Base-by-base conservation (phyloP, 2,113 vertebrate genomes). In the Paramisgurnus dabryanus region DNA sequence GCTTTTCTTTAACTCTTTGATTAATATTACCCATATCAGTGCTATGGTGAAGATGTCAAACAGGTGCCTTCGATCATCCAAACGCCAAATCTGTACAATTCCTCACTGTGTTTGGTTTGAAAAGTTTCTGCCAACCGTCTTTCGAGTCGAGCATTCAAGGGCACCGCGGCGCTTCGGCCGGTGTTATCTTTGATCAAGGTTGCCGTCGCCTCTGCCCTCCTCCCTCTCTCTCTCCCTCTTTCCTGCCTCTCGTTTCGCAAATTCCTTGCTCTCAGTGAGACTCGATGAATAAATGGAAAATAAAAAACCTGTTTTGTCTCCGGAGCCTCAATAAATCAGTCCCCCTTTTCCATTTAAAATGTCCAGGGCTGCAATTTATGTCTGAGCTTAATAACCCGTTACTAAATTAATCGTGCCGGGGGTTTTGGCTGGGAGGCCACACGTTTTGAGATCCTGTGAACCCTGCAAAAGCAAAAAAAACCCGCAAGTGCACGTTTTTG, bases 281-380 rank as follows among this genome's bases (percentile, higher is more conserved):
- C 91, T 91, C 92, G 93, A 94, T 93, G 92, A 94, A 94, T 94
- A 93, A 94, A 92, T 94, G 94, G 95, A 94, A 95, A 95, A 95
- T 91, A 91, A 90, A 94, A 94, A 94, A 57, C 89, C 94, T 89
- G 91, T 92, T 79, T 7, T 93, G 93, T 95, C 95, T 96, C 92
- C 92, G 92, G 79, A 80, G 85, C 86, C 85, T 92, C 92, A 91
- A 93, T 95, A 96, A 96, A 95, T 96, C 95, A 95, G 85, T 84
- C 81, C 90, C 75, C 90, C 91, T 89, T 92, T 93, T 90, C 94
- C 94, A 94, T 95, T 95, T 95, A 95, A 94, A 95, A 94, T 55
- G 94, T 94, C 95, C 94, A 90, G 93, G 89, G 87, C 89, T 87
- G 86, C 94, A 95, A 96, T 96, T 96, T 95, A 96, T 95, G 95